Percentiles rank a stretch among this genome's conserved stretches.
Conservation (phyloP, 2,113 vertebrate species). For the Dromas ardeola region DNA sequence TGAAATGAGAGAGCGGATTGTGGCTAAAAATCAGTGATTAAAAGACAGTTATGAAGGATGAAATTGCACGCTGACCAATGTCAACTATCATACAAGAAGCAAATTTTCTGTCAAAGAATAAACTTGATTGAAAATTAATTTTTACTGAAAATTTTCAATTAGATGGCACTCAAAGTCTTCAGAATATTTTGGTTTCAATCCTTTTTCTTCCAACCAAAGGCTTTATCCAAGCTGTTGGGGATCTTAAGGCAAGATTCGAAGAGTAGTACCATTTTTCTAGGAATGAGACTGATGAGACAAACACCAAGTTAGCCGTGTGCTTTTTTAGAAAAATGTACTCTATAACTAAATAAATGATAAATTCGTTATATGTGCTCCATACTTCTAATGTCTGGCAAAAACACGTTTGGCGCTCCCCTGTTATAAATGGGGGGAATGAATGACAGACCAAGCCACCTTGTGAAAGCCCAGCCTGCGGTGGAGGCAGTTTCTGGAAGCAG, state of each 20-base stretch:
- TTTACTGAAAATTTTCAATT: background rate
- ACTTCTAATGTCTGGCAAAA: background rate
- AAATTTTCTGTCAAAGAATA: background rate
- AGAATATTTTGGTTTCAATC: background rate
- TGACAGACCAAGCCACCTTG: background rate
- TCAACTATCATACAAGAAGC: background rate
- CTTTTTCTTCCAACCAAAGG: background rate
- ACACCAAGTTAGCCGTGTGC: background rate
- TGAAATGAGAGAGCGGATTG: background rate
- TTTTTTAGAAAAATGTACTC: background rate
- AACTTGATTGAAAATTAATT: background rate
- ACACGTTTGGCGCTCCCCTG: rapidly evolving
- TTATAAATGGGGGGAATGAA: background rate
- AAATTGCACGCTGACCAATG: background rate
- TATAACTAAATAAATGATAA: background rate
- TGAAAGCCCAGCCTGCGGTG: background rate
- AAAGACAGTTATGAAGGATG: background rate
- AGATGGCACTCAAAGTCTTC: background rate
- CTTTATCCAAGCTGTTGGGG: background rate
- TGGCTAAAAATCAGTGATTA: background rate
- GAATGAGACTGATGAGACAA: background rate
- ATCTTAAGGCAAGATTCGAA: rapidly evolving
- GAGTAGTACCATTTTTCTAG: background rate
- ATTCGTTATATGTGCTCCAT: background rate
- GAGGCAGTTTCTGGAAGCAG: background rate